Evolutionary conservation across 1,140 invertebrate genomes (phyloP).

Genomic region (Hylaeus volcanicus): DNA sequence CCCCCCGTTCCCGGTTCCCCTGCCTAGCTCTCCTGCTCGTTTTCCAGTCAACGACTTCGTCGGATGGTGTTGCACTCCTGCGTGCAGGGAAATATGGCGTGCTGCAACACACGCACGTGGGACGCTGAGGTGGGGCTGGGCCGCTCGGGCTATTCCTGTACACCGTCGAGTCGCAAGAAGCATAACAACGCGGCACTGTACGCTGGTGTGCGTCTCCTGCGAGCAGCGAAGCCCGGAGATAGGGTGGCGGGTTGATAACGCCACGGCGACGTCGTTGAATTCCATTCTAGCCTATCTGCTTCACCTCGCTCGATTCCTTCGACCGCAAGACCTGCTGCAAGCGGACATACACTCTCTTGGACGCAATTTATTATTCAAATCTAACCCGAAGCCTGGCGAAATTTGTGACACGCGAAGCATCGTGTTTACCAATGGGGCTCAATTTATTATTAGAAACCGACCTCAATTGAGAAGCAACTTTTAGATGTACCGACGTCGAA

Average conservation of each 20-base stretch:
- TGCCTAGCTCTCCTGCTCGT: slow-evolving; percentile 16
- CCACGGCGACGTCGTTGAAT: neutral
- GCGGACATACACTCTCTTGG: no score
- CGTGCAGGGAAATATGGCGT: slow-evolving; percentile 52
- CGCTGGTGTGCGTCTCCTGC: slow-evolving; percentile 23
- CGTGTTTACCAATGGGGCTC: no score
- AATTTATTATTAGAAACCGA: no score
- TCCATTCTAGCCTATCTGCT: slow-evolving; percentile 2
- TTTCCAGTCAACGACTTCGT: slow-evolving; percentile 56
- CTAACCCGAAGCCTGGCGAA: no score
- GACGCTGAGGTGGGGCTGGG: slow-evolving; percentile 30
- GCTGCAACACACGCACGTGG: slow-evolving; percentile 37
- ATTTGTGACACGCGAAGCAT: no score
- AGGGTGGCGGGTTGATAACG: slow-evolving; percentile 14
- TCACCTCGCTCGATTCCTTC: neutral
- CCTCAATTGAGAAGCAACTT: no score
- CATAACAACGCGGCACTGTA: slow-evolving; percentile 64
- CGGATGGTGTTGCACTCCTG: slow-evolving; percentile 42
- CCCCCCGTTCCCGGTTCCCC: neutral
- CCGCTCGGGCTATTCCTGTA: slow-evolving; percentile 63
- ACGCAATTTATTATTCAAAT: no score
- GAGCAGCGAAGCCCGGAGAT: slow-evolving; percentile 16
- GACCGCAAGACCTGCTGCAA: neutral
- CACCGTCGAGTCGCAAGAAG: slow-evolving; percentile 54
- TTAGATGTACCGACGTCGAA: no score